Conservation (phyloP, 2,113 vertebrate species). For the Seriola quinqueradiata region DNA sequence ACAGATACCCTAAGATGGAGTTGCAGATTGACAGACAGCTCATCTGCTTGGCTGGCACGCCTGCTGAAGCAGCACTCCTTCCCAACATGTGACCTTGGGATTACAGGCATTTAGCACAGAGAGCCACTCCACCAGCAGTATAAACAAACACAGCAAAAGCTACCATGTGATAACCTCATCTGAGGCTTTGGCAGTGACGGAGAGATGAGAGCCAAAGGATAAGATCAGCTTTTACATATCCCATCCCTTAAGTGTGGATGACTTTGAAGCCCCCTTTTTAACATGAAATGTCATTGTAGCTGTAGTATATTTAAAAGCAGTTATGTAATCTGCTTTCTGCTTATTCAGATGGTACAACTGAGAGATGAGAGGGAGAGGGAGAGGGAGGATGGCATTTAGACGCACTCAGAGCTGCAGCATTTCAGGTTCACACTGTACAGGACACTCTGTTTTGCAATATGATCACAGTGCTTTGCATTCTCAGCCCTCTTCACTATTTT, state of each 20-base stretch:
- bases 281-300: neutral
- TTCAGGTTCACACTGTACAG: constrained; percentile 10
- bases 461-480: neutral
- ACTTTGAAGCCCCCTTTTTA: constrained; percentile 35
- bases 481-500: constrained; percentile 10
- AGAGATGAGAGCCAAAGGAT: constrained; percentile 20
- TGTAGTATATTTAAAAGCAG: constrained; percentile 14
- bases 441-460: constrained; percentile 9
- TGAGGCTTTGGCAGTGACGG: constrained; percentile 20
- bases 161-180: constrained; percentile 15
- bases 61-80: constrained; percentile 62
- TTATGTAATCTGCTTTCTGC: constrained; percentile 25
- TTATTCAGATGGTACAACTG: constrained; percentile 11
- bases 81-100: constrained; percentile 66
- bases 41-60: constrained; percentile 42
- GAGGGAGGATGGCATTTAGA: neutral
- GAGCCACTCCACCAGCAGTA: constrained; percentile 37
- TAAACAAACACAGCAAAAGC: constrained; percentile 44
- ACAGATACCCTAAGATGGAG: constrained; percentile 37
- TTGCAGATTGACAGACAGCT: constrained; percentile 47
- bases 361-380: neutral
- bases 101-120: constrained; percentile 56
- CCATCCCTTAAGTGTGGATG: neutral
- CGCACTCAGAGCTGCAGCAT: constrained; percentile 3
- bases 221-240: constrained; percentile 4